A percentile compares a stretch with the other conserved stretches of the same genome.
phyloP scores from a whole-genome alignment of 2,113 vertebrate genomes.

The Dryoscopus gambensis region DNA sequence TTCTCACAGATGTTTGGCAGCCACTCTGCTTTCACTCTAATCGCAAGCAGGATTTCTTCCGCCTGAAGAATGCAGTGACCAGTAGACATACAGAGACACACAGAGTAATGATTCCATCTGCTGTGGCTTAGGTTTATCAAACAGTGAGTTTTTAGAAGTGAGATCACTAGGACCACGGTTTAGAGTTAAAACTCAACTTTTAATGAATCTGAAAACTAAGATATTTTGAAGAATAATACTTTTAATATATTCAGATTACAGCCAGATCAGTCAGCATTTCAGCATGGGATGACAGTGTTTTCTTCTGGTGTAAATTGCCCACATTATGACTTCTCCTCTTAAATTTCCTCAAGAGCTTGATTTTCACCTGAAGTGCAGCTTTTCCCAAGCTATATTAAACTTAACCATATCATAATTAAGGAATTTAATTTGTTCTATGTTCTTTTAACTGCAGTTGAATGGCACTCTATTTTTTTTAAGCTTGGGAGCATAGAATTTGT shows the following conservation, averaged over 20 bases:
- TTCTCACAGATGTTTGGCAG: constrained; percentile 66
- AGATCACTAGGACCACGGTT: neutral
- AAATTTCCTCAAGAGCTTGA: constrained; percentile 23
- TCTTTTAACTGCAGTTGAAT: neutral
- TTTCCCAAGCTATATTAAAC: constrained; percentile 29
- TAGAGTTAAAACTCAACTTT: neutral
- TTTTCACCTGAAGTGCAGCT: constrained; percentile 25
- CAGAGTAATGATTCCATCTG: neutral
- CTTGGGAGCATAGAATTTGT: neutral
- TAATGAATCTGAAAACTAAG: neutral
- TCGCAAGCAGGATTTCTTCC: constrained; percentile 4
- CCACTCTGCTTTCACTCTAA: neutral
- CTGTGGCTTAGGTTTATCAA: constrained; percentile 1
- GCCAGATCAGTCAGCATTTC: constrained; percentile 10
- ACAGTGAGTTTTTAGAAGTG: neutral
- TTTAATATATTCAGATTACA: neutral
- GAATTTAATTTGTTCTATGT: constrained; percentile 35
- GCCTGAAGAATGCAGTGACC: constrained; percentile 18
- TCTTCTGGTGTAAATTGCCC: neutral
- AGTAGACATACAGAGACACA: neutral
- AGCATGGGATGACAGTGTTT: neutral
- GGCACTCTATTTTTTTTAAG: neutral
- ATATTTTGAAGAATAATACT: neutral
- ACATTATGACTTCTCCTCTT: constrained; percentile 40
- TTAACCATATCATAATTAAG: constrained; percentile 11